Conservation (phyloP, 2,888 invertebrate genomes). For the Xestia sexstrigata region DNA sequence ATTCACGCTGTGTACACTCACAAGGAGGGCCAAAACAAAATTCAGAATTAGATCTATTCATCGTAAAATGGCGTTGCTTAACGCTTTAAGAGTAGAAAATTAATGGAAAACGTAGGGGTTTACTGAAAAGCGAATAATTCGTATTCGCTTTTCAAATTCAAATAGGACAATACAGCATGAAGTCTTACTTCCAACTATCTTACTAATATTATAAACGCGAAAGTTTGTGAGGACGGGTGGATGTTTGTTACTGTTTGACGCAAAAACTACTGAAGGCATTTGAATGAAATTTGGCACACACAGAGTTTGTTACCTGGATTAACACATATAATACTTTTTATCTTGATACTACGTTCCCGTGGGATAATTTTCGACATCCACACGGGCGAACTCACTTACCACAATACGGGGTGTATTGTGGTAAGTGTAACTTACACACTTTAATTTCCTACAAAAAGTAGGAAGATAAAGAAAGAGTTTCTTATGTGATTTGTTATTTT, state of each 20-base stretch:
- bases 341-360: neutral
- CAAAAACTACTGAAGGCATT: neutral
- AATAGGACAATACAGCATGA: neutral
- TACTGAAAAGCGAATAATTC: neutral
- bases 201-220: neutral
- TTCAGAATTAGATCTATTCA: conserved; percentile 50
- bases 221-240: neutral
- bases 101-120: neutral
- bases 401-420: too few relatives aligned
- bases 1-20: conserved; percentile 43
- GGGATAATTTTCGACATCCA: neutral
- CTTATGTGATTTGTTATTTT: neutral
- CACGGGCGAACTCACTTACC: neutral
- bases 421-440: too few relatives aligned
- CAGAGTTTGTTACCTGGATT: neutral
- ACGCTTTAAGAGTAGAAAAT: conserved; percentile 2
- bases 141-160: neutral
- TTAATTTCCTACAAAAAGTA: neutral
- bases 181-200: too few relatives aligned
- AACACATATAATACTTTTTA: neutral
- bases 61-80: conserved; percentile 21
- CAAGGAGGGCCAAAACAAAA: conserved; percentile 31
- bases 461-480: neutral
- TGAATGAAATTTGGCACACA: neutral
- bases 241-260: neutral